Base-by-base conservation (phyloP, 1,140 invertebrate species). In the Zaprionus africanus region DNA sequence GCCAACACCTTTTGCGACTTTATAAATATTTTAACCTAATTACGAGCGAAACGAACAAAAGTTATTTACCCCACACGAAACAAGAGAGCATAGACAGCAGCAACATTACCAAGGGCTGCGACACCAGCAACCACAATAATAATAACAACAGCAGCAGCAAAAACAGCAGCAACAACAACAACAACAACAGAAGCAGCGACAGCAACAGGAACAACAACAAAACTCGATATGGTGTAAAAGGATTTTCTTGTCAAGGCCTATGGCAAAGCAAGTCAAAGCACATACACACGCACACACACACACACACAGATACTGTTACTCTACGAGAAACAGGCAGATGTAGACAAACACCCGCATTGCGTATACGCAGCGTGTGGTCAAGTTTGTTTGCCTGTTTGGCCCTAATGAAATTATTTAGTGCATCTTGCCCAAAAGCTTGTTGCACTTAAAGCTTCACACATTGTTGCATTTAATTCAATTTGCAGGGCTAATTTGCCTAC, bases 201-300 rank as follows among this genome's bases (percentile, higher is more conserved):
- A 63, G 56, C 60, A 67, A 49, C 60, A 71, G 69, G 63, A 87
- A 70, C 81, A 72, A 71, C 61, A 71, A 43, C 49, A 56, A 70
- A 88, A 67, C 85, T 78, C 84, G 76, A 84, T 79, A 53, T 83
- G 85, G 54, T 70, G 78, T 90, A 88, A 88, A 88, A 88, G 84
- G 84, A 88, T 88, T 88, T 88, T 61, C 84, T 88, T 88, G 76
- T 58, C 70, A 71, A 73, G 58, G 85, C 74, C 85, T 73, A 61
- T 71, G 62, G 73, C 77, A 78, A 65, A 70, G 70, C 78, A 71
- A 76, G 82, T 81, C 69, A 87, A 83, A 70, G 53, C 72, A 56
- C 43, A 71, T 60, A 76, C 19, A 64, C 19, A 69, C 46, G 59
- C 31, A 59, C 26, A 78, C 51, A 63, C 24, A 49, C 31, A 41